Conservation (phyloP, 2,113 vertebrate genomes). For the Lagopus muta region DNA sequence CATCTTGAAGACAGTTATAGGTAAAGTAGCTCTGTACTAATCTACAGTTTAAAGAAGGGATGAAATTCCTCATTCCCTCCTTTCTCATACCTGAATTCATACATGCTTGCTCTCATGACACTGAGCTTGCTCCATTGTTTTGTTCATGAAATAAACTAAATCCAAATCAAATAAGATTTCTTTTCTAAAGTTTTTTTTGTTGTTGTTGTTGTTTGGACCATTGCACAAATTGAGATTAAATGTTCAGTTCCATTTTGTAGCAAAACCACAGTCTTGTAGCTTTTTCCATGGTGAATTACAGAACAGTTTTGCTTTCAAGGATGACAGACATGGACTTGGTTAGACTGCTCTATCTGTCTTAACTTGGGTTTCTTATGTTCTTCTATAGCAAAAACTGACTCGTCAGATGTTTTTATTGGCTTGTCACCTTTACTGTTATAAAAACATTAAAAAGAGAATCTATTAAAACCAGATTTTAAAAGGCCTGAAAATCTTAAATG, state of each 20-base stretch:
- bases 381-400: slow-evolving; percentile 63
- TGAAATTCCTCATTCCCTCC: neutral
- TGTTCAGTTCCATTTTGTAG: slow-evolving; percentile 45
- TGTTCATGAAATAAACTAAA: slow-evolving; percentile 17
- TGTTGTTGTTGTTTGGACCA: neutral
- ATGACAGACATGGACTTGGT: slow-evolving; percentile 53
- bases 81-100: neutral
- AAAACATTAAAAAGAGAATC: slow-evolving; percentile 64
- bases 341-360: slow-evolving; percentile 57
- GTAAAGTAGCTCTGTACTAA: neutral
- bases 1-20: neutral
- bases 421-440: slow-evolving; percentile 73
- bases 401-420: slow-evolving; percentile 80
- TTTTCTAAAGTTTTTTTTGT: neutral
- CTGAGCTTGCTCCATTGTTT: neutral
- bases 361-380: slow-evolving; percentile 69
- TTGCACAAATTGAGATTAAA: slow-evolving; percentile 4
- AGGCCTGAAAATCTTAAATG: slow-evolving; percentile 31
- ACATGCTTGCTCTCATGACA: neutral
- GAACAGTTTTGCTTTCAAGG: slow-evolving; percentile 69
- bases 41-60: neutral
- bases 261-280: slow-evolving; percentile 55
- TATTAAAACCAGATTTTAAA: slow-evolving; percentile 77
- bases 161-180: slow-evolving; percentile 20
- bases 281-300: slow-evolving; percentile 65